Evolutionary conservation across 2,888 invertebrate genomes (phyloP), one percentile per base, ranked within the genome.

Genomic region (Xanthia icteritia): DNA sequence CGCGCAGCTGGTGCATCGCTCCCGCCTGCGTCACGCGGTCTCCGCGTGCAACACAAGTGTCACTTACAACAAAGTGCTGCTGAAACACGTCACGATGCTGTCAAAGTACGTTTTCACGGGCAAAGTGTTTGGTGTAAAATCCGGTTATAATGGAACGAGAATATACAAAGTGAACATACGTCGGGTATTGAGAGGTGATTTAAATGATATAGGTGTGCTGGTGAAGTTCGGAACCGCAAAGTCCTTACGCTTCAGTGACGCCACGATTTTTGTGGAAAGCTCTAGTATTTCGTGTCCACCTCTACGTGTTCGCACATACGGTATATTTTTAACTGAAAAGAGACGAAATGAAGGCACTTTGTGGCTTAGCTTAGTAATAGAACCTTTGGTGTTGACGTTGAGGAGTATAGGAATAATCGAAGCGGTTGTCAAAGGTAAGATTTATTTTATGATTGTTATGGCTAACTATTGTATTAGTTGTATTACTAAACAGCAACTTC

Each of bases 51-150:
- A 91, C 85, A 84, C 87, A 48, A 92, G 89, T 90, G 86, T 92
- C 80, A 90, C 89, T 78, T 91, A 94, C 88, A 92, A 95, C 83
- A 93, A 90, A 88, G 91, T 94, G 65, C 84, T 92, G 77, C 90
- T 95, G 81, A 95, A 95, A 89, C 94, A 92, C 58, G 91, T 94
- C 78, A 94, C 95, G 84, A 76, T 93, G 72, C 75, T 92, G 58
- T 94, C 96, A 11, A 94, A 94, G 86, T 96, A 95, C 82, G 92
- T 96, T 90, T 96, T 96, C 81, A 95, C 94, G 23, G 96, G 96
- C 1, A 95, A 94, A 94, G 94, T 96, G 85, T 93, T 91, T 78
- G 89, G 92, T 89, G 93, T 94, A 48, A 92, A 91, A 76, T 88
- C 89, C n/a, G 84, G 88, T 31, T 87, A 78, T 76, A 92, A 93